Evolutionary conservation across 2,888 invertebrate species (phyloP), one percentile per base, ranked within the genome.

Genomic region (Crossocerus cetratus): DNA sequence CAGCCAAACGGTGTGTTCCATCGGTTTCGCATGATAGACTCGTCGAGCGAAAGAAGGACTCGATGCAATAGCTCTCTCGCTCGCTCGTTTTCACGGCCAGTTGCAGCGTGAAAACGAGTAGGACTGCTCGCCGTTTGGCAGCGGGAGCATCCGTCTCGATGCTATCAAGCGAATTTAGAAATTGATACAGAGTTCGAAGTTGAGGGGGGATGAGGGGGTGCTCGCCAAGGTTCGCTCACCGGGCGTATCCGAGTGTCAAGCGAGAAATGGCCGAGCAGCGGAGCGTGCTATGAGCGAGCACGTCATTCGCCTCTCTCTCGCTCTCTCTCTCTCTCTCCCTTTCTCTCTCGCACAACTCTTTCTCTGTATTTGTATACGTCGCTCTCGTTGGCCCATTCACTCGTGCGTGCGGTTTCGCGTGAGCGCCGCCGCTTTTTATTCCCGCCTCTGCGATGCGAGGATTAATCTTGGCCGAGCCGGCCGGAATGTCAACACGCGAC

Each of bases 341-440:
- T 11, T 32, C 32, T 32, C 11, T 32, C 32, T 32, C 32, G 5
- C 32, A 2, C 32, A 11, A 32, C 32, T 32, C 8, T 32, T 32
- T 11, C 32, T 32, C 32, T 32, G 32, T 32, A 32, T 32, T 32
- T 32, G 32, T 32, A 32, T 32, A 32, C 32, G 32, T 32, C 11
- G 8, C 32, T 32, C 32, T 32, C 32, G 32, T 32, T 32, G 32
- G 8, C 32, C 32, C 32, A 32, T 49, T 49, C 66, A 65, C 66
- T 74, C 71, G 67, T 75, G 68, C 72, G 75, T 65, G 53, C 16
- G 58, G 66, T 67, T 57, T 71, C 66, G 55, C 72, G 62, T 71
- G 65, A 74, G 69, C 56, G 61, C 64, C 69, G 64, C 69, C 64
- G 67, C 69, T 73, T 65, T n/a, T 73, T 71, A 32, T 32, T 32